Conservation (phyloP, 2,113 vertebrate genomes). For the Panurus biarmicus region DNA sequence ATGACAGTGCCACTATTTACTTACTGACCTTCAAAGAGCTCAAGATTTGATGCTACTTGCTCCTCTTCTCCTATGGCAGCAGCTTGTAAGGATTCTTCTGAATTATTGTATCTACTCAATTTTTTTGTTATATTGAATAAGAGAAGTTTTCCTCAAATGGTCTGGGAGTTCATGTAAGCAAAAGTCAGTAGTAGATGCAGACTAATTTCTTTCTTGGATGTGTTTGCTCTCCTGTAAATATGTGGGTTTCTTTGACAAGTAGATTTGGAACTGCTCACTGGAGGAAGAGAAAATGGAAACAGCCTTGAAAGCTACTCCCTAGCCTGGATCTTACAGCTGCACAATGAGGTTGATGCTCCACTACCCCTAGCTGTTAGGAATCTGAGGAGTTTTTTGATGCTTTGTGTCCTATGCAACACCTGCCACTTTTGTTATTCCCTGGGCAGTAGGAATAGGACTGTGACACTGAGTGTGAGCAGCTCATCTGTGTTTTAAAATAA, state of each 20-base stretch:
- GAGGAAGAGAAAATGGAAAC: not conserved
- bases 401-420: not conserved
- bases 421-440: not conserved
- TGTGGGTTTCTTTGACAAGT: not conserved
- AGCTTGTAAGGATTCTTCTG: not conserved
- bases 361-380: not conserved
- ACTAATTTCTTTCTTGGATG: not conserved
- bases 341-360: not conserved
- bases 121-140: not conserved
- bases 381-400: not conserved
- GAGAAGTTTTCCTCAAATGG: not conserved
- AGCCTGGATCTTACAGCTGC: not conserved
- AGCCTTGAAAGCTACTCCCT: not conserved
- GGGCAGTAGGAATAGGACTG: not conserved
- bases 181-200: not conserved
- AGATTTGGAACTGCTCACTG: not conserved
- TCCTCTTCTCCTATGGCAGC: not conserved
- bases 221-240: not conserved
- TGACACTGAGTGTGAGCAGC: not conserved
- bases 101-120: not conserved
- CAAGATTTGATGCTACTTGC: not conserved
- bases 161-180: not conserved
- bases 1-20: not conserved
- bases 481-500: not conserved
- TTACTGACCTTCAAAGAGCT: not conserved